These are phyloP conservation scores for Hofmannophila pseudospretella DNA, from an alignment of 2,888 invertebrate species.

Conservation along the genomic window DNA sequence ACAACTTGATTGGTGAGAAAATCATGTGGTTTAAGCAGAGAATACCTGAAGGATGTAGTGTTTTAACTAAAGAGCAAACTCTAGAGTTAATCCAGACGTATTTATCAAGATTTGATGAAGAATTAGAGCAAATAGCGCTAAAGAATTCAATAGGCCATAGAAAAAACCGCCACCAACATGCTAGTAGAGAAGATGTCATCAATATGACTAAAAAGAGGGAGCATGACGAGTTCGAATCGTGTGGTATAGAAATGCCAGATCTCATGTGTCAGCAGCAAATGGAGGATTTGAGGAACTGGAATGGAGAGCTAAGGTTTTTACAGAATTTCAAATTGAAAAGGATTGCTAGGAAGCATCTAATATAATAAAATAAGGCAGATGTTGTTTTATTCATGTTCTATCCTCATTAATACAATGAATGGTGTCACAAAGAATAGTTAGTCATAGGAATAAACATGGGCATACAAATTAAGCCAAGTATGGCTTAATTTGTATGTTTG, in stretches of 20 bases:
- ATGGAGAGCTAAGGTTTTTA: slow-evolving; percentile 81
- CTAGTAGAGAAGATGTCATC: slow-evolving; percentile 87
- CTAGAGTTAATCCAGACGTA: slow-evolving; percentile 77
- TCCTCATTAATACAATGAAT: too few species aligned
- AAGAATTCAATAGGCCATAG: slow-evolving; percentile 88
- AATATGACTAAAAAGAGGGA: slow-evolving; percentile 87
- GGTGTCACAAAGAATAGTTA: too few species aligned
- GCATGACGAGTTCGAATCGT: slow-evolving; percentile 83
- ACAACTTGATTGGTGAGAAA: slow-evolving; percentile 86
- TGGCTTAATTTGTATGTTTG: too few species aligned
- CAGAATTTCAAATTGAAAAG: slow-evolving; percentile 82
- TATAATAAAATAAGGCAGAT: slow-evolving; percentile 1
- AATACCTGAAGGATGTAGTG: slow-evolving; percentile 72
- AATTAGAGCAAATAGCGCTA: slow-evolving; percentile 86
- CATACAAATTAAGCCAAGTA: too few species aligned
- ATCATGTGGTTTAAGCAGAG: slow-evolving; percentile 86
- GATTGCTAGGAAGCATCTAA: slow-evolving; percentile 65
- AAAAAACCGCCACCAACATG: slow-evolving; percentile 85
- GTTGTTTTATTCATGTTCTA: background rate
- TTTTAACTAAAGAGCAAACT: slow-evolving; percentile 79
- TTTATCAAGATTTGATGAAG: slow-evolving; percentile 81
- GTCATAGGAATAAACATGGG: too few species aligned
- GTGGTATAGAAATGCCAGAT: slow-evolving; percentile 89
- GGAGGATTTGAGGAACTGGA: slow-evolving; percentile 80
- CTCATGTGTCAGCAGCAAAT: slow-evolving; percentile 79